Percentiles rank a stretch among this genome's conserved stretches.
Conservation (phyloP, 2,888 invertebrate species). For the Flabesymbios commensalis region DNA sequence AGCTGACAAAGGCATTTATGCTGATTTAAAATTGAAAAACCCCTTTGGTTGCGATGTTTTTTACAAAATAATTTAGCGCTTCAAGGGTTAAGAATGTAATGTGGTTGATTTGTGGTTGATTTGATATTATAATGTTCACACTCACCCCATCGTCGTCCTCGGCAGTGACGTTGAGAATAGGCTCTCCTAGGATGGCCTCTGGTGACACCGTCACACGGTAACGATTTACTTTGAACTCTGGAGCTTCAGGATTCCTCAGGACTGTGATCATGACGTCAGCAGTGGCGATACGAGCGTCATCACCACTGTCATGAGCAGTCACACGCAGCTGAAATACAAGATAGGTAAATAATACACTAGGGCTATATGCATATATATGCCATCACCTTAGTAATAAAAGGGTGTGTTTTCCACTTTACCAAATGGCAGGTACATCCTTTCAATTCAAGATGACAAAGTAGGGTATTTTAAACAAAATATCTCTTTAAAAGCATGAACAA, state of each 20-base stretch:
- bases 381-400: neutral
- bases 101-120: too few species aligned
- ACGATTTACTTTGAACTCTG: constrained; percentile 35
- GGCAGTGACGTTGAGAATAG: constrained; percentile 44
- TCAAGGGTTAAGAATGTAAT: too few species aligned
- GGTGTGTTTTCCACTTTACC: neutral
- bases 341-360: neutral
- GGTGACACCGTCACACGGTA: constrained; percentile 39
- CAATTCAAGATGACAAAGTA: constrained; percentile 1
- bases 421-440: too few species aligned
- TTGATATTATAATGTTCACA: too few species aligned
- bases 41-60: too few species aligned
- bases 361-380: neutral
- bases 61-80: too few species aligned
- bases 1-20: too few species aligned
- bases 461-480: neutral
- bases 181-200: constrained; percentile 34
- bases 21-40: too few species aligned
- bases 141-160: constrained; percentile 46
- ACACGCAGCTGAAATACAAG: constrained; percentile 32
- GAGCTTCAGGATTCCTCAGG: constrained; percentile 47
- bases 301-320: constrained; percentile 43
- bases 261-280: constrained; percentile 48
- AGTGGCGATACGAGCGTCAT: constrained; percentile 39
- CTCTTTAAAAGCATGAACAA: too few species aligned